These are phyloP conservation scores for Apis florea DNA, from an alignment of 1,140 invertebrate genomes.

Conservation along the genomic window DNA sequence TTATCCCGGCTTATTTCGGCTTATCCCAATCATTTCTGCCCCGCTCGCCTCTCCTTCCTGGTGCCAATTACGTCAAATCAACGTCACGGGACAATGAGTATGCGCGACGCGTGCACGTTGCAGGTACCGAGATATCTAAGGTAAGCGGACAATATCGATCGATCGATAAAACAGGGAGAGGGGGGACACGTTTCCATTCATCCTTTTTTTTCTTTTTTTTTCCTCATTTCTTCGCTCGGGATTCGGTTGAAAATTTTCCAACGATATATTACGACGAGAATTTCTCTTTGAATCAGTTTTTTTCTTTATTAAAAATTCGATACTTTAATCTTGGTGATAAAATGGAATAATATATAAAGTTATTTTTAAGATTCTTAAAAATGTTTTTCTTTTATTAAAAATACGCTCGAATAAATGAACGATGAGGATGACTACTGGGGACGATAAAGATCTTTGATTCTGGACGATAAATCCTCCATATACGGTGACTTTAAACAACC, in stretches of 20 bases:
- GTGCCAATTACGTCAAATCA: conserved; percentile 81
- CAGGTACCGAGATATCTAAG: conserved; percentile 43
- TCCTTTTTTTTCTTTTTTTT: conserved; percentile 48
- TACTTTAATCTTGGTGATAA: no score
- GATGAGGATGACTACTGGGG: neutral
- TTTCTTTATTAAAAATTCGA: no score
- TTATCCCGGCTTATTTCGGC: conserved; percentile 79
- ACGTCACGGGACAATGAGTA: conserved; percentile 75
- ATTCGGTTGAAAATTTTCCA: neutral
- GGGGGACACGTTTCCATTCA: conserved; percentile 21
- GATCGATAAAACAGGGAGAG: conserved; percentile 4
- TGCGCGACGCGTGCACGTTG: conserved; percentile 41
- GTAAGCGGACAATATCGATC: conserved; percentile 31
- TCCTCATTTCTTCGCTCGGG: neutral
- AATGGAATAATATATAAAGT: no score
- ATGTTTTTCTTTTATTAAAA: neutral
- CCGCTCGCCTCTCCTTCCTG: conserved; percentile 73
- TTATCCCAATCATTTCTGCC: conserved; percentile 80
- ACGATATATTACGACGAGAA: no score
- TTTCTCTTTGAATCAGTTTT: no score
- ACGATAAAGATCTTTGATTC: conserved; percentile 20
- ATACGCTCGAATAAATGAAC: neutral
- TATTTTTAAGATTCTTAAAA: neutral
- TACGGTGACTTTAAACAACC: conserved; percentile 25
- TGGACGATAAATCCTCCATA: neutral